Evolutionary conservation across 1,140 invertebrate genomes (phyloP), one percentile per base, ranked within the genome.

Genomic region (Cherax quadricarinatus): DNA sequence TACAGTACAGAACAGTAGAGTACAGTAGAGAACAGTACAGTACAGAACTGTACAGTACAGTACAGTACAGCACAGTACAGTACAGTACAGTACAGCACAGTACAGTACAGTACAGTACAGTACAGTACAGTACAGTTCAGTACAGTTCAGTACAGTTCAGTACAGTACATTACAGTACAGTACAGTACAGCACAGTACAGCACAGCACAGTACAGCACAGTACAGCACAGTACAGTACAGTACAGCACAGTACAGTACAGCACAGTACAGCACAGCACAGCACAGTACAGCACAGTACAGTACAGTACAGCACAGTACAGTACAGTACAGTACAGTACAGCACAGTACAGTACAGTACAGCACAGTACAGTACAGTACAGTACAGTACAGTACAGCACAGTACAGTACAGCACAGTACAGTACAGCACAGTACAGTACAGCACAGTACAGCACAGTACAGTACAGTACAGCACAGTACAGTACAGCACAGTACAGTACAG

Each of bases 41-140:
- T 91, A 90, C 83, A 94, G 84, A 86, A 91, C 86, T 94, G 93
- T 89, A 93, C 91, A 94, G 93, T 90, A 93, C 86, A 93, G 92
- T 93, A 88, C 89, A 89, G 87, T 92, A 75, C 92, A 93, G 88
- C 91, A 93, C 93, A 93, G 88, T 83, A 75, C 88, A 94, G 93
- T 62, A 93, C 87, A 94, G 93, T 91, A 90, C 83, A 94, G 84
- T 86, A 91, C 89, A 94, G 93, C 83, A 93, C 93, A 94, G 93
- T 90, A 93, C 90, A 93, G 92, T 92, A 90, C 86, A 89, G 87
- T 93, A 81, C 92, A 93, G 88, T 92, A 94, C 93, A 93, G 88
- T 84, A 86, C 88, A 94, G 93, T 48, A 93, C 87, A 73, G 70
- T 73, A 73, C 70, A 73, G n/a, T 24, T 24, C 70, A 24, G 70